A percentile compares a stretch with the other conserved stretches of the same genome.
Conservation (phyloP, 2,888 invertebrate genomes). For the Drosophila mayaguana region DNA sequence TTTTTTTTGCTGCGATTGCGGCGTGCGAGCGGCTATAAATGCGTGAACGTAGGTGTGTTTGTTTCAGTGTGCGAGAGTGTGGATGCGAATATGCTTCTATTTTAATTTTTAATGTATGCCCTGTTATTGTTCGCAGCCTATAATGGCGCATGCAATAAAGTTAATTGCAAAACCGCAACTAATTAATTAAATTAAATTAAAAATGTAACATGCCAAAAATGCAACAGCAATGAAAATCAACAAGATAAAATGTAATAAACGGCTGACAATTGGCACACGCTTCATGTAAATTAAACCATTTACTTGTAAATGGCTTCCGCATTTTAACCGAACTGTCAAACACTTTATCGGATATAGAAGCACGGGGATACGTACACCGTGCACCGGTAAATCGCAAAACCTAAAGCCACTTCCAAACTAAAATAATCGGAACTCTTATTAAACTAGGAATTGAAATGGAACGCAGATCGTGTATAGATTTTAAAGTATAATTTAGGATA, state of each 20-base stretch:
- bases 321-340: constrained; percentile 54
- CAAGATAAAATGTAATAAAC: constrained; percentile 79
- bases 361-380: background rate
- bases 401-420: background rate
- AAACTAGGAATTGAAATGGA: background rate
- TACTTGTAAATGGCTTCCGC: constrained; percentile 53
- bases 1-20: constrained; percentile 14
- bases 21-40: constrained; percentile 40
- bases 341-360: constrained; percentile 50
- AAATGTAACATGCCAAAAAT: constrained; percentile 79
- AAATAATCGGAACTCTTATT: background rate
- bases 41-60: constrained; percentile 37
- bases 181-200: constrained; percentile 84
- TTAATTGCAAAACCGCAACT: constrained; percentile 84
- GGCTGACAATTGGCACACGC: constrained; percentile 77
- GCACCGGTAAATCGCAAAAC: background rate
- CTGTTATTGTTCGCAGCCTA: constrained; percentile 63
- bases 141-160: constrained; percentile 83
- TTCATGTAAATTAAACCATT: constrained; percentile 74
- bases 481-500: background rate
- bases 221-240: constrained; percentile 75
- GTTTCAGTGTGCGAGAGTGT: constrained; percentile 25
- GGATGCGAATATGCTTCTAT: constrained; percentile 59
- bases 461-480: background rate
- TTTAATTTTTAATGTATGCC: constrained; percentile 73